A percentile compares a stretch with the other conserved stretches of the same genome.
phyloP scores from a whole-genome alignment of 1,140 invertebrate species.

The Galendromus occidentalis region DNA sequence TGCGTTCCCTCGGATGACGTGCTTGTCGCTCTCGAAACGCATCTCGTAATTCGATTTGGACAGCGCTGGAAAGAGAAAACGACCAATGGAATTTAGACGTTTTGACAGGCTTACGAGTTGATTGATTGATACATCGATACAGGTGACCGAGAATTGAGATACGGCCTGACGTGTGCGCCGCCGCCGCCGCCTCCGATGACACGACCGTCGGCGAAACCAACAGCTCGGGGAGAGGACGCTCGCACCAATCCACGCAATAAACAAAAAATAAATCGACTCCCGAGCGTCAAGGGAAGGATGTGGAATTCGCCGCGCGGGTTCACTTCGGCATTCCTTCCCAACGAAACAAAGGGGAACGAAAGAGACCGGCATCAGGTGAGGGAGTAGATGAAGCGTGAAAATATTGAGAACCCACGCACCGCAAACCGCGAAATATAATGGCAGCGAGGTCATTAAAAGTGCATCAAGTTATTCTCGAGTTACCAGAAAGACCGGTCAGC shows the following conservation, averaged over 20 bases:
- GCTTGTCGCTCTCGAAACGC: constrained; percentile 8
- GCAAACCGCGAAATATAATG: too few relatives aligned
- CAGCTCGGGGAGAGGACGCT: neutral
- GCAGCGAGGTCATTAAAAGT: neutral
- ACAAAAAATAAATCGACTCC: neutral
- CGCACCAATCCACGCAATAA: neutral
- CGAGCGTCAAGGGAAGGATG: neutral
- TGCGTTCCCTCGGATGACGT: constrained; percentile 2
- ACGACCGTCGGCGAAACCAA: neutral
- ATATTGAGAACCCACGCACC: too few relatives aligned
- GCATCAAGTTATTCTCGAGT: constrained; percentile 7
- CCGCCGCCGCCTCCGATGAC: too few relatives aligned
- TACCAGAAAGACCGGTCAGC: neutral
- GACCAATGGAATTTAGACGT: neutral
- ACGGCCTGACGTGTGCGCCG: too few relatives aligned
- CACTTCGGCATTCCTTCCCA: neutral
- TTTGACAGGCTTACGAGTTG: neutral
- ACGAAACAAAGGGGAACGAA: neutral
- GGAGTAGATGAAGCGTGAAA: too few relatives aligned
- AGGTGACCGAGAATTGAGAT: too few relatives aligned
- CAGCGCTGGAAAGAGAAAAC: neutral
- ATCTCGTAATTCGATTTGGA: constrained; percentile 7
- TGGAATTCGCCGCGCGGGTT: neutral
- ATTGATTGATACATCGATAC: neutral
- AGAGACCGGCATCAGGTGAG: too few relatives aligned